Base-by-base conservation (phyloP, 2,797 vertebrate genomes). In the Helostoma temminkii region DNA sequence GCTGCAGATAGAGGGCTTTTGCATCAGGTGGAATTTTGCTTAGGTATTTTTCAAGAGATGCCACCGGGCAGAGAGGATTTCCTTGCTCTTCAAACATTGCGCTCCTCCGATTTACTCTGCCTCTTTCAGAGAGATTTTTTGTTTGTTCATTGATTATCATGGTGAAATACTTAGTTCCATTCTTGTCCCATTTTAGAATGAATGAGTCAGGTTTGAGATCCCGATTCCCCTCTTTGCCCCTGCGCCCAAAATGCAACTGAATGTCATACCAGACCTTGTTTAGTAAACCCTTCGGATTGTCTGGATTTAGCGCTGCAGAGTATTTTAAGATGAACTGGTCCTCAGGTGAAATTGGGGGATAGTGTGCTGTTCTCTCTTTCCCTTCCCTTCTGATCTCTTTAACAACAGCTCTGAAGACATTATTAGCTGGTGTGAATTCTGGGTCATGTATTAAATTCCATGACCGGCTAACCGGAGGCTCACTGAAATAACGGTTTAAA, bases 261-360 rank as follows among this genome's bases (percentile, higher is more conserved):
- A 83, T 65, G 41, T 82, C 26, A 11, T 19, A 80, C 54, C 7
- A 26, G n/a, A 76, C 69, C 14, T 76, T 77, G 22, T 60, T 76
- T 14, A 74, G 42, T 28, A 70, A 55, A n/a, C 53, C 42, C 34
- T 14, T 52, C 5, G 37, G 66, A 43, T 64, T 75, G 56, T 65
- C 47, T 34, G 62, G 52, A 61, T 18, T 64, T 8, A 60, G 50
- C 16, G 69, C 56, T 28, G 55, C 21, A 41, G 41, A 61, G 28
- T 63, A 49, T 26, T 73, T 82, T 22, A 71, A 36, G 11, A 53
- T 47, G 36, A 18, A 8, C 24, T 57, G 54, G 34, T 69, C 58
- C 16, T 53, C 39, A 12, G 56, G 39, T 66, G 60, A 64, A 36
- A 69, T 61, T 6, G 3, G 47, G 1, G 21, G 26, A 2, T 32